These are phyloP conservation scores for Coendou prehensilis DNA, from an alignment of 2,797 vertebrate genomes.

Conservation along the genomic window DNA sequence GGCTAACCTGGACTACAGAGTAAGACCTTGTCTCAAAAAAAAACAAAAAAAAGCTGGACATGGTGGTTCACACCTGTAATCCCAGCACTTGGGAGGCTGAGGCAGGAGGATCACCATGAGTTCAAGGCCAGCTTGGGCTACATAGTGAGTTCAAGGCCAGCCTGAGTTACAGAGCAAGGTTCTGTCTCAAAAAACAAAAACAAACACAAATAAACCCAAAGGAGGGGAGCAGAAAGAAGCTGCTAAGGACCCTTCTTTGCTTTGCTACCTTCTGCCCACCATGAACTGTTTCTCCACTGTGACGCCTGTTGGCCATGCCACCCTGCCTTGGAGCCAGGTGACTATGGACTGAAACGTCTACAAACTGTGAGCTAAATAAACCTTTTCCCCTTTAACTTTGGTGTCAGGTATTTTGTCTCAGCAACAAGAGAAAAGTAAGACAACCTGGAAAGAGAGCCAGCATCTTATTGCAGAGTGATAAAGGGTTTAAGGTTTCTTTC, in stretches of 20 bases:
- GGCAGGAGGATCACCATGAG: not conserved
- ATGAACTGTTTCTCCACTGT: not conserved
- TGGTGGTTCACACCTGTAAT: not conserved
- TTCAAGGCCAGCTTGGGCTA: not conserved
- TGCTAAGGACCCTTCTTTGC: not conserved
- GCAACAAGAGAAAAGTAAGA: not conserved
- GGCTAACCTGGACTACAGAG: not conserved
- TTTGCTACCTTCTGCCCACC: not conserved
- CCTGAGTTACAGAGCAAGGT: not conserved
- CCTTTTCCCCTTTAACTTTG: not conserved
- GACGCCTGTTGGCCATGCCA: not conserved
- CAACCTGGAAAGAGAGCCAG: not conserved
- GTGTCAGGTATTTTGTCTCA: not conserved
- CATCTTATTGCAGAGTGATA: not conserved
- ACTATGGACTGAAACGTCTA: not conserved
- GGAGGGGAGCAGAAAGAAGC: not conserved
- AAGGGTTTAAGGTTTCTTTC: not conserved
- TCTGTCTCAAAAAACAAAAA: not conserved
- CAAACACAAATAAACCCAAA: not conserved
- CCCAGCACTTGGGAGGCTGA: not conserved
- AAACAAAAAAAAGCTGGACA: not conserved
- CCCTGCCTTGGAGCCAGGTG: not conserved
- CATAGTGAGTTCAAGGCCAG: not conserved
- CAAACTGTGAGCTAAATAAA: not conserved
- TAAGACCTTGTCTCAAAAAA: not conserved